Evolutionary conservation across 2,888 invertebrate species (phyloP), one percentile per base, ranked within the genome.

Genomic region (Dynastes maya): DNA sequence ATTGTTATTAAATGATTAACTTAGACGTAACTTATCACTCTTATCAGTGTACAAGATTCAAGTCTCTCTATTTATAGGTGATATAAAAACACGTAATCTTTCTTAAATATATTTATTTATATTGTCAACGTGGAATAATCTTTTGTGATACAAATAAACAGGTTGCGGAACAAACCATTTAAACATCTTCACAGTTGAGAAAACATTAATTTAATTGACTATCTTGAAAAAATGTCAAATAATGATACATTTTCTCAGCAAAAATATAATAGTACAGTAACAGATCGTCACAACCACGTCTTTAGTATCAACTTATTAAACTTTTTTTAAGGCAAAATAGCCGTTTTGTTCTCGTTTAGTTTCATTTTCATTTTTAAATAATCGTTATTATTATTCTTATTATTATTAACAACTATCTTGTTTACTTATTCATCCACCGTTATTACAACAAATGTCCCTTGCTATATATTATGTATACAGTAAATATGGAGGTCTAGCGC

Each of bases 61-160:
- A 40, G 5, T 40, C 4, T 40, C 9, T 40, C 45, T 45, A 45
- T 45, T 11, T 45, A 8, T 45, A 45, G 45, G 8, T 45, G 45
- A 8, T 45, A 45, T 45, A 45, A 77, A 29, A 61, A 76, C 11
- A 71, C 71, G 27, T 64, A 32, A 77, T 49, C 29, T 58, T 77
- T 85, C 85, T 85, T 86, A 86, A 86, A 87, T 86, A 87, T 86
- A 86, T 87, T 85, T 86, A 86, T 86, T 86, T 83, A 86, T 86
- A 87, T 87, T 86, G 86, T 86, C 86, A 87, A 87, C 86, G 85
- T 86, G 83, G 85, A 86, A 86, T 86, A 86, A 85, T 78, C 68
- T 77, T 68, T 80, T 37, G 58, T 77, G 77, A 58, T 79, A 77
- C 37, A 70, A 68, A 70, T 70, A 77, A 70, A 55, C 27, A 78